Conservation (phyloP, 2,113 vertebrate species). For the Lagenorhynchus albirostris region DNA sequence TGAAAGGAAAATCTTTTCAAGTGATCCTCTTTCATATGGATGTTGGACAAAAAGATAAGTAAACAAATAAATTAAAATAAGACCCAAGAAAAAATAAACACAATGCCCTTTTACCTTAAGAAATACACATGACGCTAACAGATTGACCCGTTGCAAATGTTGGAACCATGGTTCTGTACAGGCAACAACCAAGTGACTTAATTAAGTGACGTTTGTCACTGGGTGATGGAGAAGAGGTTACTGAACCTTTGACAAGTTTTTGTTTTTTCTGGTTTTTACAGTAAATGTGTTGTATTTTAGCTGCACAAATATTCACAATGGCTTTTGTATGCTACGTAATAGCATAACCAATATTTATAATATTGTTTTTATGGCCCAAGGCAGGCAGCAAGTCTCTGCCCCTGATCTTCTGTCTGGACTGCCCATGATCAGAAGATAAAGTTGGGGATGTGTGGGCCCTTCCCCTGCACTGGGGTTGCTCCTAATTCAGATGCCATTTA, state of each 20-base stretch:
- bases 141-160: accelerated
- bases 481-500: too few species aligned
- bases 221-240: not conserved
- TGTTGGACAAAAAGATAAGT: not conserved
- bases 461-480: not conserved
- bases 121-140: not conserved
- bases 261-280: not conserved
- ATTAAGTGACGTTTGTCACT: not conserved
- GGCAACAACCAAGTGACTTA: not conserved
- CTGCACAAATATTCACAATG: not conserved
- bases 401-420: not conserved
- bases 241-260: not conserved
- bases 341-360: not conserved
- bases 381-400: not conserved
- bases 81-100: not conserved
- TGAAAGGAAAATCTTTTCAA: not conserved
- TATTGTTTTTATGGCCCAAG: not conserved
- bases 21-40: not conserved
- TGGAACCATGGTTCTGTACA: not conserved
- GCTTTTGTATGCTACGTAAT: not conserved
- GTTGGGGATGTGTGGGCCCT: accelerated
- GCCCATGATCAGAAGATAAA: accelerated
- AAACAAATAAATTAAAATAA: not conserved
- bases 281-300: not conserved
- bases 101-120: not conserved